Conservation (phyloP, 1,140 invertebrate genomes). For the Aphaenogaster rudis region DNA sequence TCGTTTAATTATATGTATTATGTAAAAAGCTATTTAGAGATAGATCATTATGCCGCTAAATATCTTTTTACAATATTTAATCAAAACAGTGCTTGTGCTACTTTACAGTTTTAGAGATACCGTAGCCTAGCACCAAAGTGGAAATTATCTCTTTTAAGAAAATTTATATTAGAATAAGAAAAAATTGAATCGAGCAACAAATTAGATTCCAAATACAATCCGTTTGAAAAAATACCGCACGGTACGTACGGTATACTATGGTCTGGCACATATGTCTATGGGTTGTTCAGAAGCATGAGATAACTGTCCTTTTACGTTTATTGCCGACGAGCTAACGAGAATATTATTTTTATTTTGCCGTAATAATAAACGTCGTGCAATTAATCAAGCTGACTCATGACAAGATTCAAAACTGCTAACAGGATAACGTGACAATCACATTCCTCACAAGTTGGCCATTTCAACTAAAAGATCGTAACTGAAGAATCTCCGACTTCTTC, state of each 20-base stretch:
- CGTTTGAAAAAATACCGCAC: neutral
- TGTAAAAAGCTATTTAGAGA: neutral
- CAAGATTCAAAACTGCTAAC: conserved; percentile 24
- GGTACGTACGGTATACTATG: neutral
- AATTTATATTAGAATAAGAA: neutral
- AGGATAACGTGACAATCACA: conserved; percentile 23
- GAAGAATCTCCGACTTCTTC: neutral
- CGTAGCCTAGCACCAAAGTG: neutral
- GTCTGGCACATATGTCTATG: neutral
- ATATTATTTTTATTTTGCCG: conserved; percentile 25
- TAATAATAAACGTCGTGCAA: conserved; percentile 39
- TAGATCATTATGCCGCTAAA: neutral
- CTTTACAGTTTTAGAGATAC: neutral
- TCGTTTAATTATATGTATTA: neutral
- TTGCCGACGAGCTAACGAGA: conserved; percentile 34
- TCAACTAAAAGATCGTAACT: neutral
- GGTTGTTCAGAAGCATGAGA: neutral
- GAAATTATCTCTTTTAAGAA: neutral
- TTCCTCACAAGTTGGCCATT: neutral
- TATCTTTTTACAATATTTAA: neutral
- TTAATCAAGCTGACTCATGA: conserved; percentile 41
- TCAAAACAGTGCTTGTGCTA: neutral
- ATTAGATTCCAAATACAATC: neutral
- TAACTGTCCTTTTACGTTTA: conserved; percentile 40
- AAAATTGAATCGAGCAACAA: neutral